These are phyloP conservation scores for Sthenelais limicola DNA, from an alignment of 2,888 invertebrate species.

Conservation along the genomic window DNA sequence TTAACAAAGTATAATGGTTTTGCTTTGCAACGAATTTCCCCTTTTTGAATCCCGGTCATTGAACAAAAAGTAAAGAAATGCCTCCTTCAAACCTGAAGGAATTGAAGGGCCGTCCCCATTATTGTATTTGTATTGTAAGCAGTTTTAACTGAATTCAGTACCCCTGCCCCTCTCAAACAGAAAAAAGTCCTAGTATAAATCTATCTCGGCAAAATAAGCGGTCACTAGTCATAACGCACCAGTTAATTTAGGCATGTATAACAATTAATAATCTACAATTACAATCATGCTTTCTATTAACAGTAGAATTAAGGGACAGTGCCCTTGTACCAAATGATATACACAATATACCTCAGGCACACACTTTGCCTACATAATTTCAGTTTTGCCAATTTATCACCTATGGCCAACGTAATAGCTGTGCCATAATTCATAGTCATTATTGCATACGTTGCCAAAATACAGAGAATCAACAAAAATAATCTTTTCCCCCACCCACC, in stretches of 20 bases:
- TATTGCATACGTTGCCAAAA: conserved; percentile 30
- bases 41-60: too few relatives aligned
- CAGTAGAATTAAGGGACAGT: conserved; percentile 8
- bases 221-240: conserved; percentile 37
- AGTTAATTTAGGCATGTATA: conserved; percentile 23
- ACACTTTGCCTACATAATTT: too few relatives aligned
- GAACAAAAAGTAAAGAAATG: too few relatives aligned
- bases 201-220: conserved; percentile 34
- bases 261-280: conserved; percentile 32
- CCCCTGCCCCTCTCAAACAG: neutral
- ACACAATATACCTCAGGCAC: too few relatives aligned
- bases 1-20: too few relatives aligned
- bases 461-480: conserved; percentile 24
- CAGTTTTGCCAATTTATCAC: conserved; percentile 31
- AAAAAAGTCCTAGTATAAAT: neutral
- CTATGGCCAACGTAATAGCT: too few relatives aligned
- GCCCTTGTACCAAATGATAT: too few relatives aligned
- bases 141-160: neutral
- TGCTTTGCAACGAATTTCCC: too few relatives aligned
- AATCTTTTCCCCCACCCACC: conserved; percentile 28
- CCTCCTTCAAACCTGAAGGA: neutral
- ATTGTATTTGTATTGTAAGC: neutral
- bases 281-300: conserved; percentile 16
- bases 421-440: too few relatives aligned
- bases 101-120: neutral